Percentiles rank a stretch among this genome's conserved stretches.
These are phyloP conservation scores for Misgurnus anguillicaudatus DNA, from an alignment of 2,113 vertebrate species.

Conservation along the genomic window DNA sequence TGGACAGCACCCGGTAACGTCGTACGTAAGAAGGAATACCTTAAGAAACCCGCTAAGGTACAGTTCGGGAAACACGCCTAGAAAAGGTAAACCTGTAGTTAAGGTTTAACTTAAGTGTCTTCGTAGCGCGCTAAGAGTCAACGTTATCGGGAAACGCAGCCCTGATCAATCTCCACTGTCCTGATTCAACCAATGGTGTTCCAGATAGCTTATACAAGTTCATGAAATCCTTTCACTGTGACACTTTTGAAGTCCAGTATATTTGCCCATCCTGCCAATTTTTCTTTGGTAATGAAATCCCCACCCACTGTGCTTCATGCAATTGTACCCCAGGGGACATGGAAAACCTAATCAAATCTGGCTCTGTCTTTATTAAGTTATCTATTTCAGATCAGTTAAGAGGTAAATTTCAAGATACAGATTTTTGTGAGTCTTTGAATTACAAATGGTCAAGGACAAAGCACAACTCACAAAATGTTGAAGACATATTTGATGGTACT, in stretches of 20 bases:
- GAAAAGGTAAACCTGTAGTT: no score
- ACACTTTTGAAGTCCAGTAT: not conserved
- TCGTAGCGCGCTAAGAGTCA: no score
- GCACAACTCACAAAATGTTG: conserved; percentile 11
- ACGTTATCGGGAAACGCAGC: no score
- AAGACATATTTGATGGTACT: conserved; percentile 12
- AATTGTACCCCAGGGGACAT: not conserved
- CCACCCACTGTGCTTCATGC: conserved; percentile 4
- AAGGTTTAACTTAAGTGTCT: no score
- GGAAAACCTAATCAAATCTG: not conserved
- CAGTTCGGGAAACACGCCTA: no score
- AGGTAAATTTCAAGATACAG: not conserved
- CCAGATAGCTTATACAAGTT: not conserved
- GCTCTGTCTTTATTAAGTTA: conserved; percentile 8
- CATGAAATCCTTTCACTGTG: not conserved
- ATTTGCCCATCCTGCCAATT: conserved; percentile 2
- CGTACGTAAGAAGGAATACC: no score
- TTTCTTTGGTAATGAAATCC: conserved; percentile 25
- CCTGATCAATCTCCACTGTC: conserved; percentile 13
- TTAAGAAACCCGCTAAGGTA: no score
- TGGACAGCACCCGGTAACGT: no score
- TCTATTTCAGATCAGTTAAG: not conserved
- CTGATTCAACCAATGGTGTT: not conserved
- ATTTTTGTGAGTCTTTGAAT: not conserved
- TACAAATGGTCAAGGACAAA: conserved; percentile 2